Conservation (phyloP, 2,797 vertebrate genomes). For the Tamandua tetradactyla region DNA sequence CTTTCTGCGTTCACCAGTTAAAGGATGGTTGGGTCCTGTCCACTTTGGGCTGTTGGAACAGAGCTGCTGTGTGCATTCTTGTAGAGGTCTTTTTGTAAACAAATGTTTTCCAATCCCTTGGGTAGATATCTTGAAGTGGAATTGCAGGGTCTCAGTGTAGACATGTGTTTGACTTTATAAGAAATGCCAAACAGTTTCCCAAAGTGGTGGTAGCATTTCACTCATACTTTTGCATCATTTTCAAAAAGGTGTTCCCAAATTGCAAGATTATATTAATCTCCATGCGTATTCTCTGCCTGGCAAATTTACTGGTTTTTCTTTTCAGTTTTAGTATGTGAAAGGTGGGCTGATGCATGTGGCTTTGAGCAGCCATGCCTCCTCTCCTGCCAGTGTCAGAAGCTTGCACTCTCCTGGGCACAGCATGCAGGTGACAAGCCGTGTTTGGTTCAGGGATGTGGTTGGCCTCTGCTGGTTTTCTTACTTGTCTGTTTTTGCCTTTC, state of each 20-base stretch:
- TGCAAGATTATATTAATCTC: rapidly evolving
- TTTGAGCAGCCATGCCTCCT: neutral
- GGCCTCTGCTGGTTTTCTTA: neutral
- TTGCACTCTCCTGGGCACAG: too few species aligned
- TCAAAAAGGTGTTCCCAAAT: rapidly evolving
- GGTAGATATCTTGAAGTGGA: rapidly evolving
- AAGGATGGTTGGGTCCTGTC: rapidly evolving
- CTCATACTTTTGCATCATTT: rapidly evolving
- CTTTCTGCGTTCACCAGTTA: neutral
- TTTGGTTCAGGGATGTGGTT: rapidly evolving
- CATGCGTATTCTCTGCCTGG: neutral
- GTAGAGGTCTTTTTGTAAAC: rapidly evolving
- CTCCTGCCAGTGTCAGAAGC: too few species aligned
- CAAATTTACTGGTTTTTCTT: rapidly evolving
- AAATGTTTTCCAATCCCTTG: rapidly evolving
- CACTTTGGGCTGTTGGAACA: neutral
- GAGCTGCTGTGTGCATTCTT: rapidly evolving
- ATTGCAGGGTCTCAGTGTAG: rapidly evolving
- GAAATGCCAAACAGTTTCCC: neutral
- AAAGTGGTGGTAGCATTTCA: rapidly evolving
- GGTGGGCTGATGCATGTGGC: rapidly evolving
- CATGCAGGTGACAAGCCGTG: too few species aligned
- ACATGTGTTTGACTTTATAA: rapidly evolving
- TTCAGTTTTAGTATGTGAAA: rapidly evolving
- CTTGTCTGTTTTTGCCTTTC: neutral